phyloP scores from a whole-genome alignment of 2,888 invertebrate species.

The Mesoligia furuncula region DNA sequence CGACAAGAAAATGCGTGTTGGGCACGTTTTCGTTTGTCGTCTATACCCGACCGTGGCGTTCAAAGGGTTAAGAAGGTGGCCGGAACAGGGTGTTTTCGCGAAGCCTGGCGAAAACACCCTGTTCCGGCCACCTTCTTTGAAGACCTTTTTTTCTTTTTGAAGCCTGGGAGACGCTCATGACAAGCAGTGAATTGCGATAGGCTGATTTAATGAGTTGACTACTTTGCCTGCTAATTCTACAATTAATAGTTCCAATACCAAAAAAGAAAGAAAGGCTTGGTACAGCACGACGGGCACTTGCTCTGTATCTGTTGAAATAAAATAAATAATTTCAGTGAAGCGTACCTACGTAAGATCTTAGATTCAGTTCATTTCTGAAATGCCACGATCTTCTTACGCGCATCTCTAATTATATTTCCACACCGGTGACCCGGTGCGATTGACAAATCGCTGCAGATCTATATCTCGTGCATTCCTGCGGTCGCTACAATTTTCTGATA shows the following conservation, averaged over 20 bases:
- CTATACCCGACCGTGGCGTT: too few species aligned
- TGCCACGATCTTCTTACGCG: conserved; percentile 31
- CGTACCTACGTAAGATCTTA: conserved; percentile 23
- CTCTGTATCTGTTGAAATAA: background rate
- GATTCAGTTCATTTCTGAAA: conserved; percentile 44
- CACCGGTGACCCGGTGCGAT: conserved; percentile 61
- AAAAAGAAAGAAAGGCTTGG: background rate
- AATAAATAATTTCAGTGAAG: background rate
- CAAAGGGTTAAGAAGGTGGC: too few species aligned
- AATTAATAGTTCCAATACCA: background rate
- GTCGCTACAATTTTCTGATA: conserved; percentile 57
- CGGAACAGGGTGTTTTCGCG: too few species aligned
- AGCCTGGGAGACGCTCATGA: too few species aligned
- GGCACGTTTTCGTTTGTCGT: too few species aligned
- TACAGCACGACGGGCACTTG: background rate
- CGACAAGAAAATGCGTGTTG: too few species aligned
- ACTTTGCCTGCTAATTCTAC: background rate
- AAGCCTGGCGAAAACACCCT: too few species aligned
- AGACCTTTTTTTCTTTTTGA: too few species aligned
- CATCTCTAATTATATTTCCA: conserved; percentile 53
- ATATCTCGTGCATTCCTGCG: conserved; percentile 51
- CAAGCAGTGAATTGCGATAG: too few species aligned
- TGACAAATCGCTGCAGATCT: conserved; percentile 55
- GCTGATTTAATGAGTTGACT: too few species aligned
- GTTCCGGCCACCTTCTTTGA: too few species aligned